Base-by-base conservation (phyloP, 1,140 invertebrate species). In the Philotrypesis tridentata region DNA sequence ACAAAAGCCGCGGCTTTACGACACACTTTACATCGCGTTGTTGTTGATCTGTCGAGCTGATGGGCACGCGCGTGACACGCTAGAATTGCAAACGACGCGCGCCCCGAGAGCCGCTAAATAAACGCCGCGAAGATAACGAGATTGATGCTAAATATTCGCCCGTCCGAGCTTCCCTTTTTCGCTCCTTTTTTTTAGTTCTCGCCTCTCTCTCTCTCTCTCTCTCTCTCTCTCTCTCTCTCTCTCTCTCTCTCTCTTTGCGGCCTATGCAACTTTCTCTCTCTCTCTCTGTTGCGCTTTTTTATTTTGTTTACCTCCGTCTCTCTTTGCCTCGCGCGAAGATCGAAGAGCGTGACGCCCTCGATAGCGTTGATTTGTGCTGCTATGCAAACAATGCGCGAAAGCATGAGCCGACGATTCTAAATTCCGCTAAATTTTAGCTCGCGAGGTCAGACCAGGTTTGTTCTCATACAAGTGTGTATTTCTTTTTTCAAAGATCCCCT, bases 101-200 rank as follows among this genome's bases (percentile, higher is more conserved):
- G 70, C 55, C 11, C 81, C 81, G 14, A 77, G 37, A 78, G 27
- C 67, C 40, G 68, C 11, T 78, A 82, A 78, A 82, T 82, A 74
- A 78, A 82, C 70, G 27, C 37, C 31, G 55, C n/a, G 68, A 61
- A 82, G 81, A 82, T 82, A 82, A 82, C 81, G 55, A 55, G 70
- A 78, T 78, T 65, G 74, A 78, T 78, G 70, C 37, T 78, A 65
- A 77, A 82, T 82, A 82, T 78, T 81, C 25, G 17, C 27, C 14
- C 60, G 29, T 7, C 43, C 65, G 1, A 17, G 14, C 43, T 70
- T 25, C 17, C 29, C 12, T 55, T 4, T 72, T 11, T 70, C 14
- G n/a, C 14, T 25, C 43, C 63, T 76, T 74, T 61, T 74, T 74
- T 61, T n/a, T n/a, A n/a, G n/a, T n/a, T n/a, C n/a, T n/a, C n/a